These are phyloP conservation scores for Pachymerium ferrugineum DNA, from an alignment of 2,888 invertebrate species.

Conservation along the genomic window DNA sequence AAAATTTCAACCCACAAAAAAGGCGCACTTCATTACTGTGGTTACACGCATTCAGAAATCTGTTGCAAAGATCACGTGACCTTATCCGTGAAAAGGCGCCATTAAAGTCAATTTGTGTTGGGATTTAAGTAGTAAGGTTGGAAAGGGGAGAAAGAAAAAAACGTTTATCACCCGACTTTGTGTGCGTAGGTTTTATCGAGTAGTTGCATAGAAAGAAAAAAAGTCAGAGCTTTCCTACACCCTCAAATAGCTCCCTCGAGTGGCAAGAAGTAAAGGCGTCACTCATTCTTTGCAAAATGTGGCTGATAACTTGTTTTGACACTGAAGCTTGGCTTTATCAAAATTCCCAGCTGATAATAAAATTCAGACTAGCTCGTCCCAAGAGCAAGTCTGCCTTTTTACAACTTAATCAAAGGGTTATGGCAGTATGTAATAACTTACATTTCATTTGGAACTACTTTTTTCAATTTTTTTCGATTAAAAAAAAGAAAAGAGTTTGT, in stretches of 20 bases:
- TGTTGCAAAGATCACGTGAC: not conserved
- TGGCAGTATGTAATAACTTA: too few species aligned
- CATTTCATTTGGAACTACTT: not conserved
- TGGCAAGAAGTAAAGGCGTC: slow-evolving; percentile 4
- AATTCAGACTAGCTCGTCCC: slow-evolving; percentile 8
- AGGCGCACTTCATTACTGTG: not conserved
- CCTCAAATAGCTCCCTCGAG: slow-evolving; percentile 9
- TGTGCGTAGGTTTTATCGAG: not conserved
- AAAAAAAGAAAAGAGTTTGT: too few species aligned
- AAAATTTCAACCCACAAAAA: not conserved
- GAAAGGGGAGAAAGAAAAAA: too few species aligned
- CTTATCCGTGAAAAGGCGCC: not conserved
- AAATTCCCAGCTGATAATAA: slow-evolving; percentile 13
- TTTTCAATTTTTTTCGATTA: not conserved
- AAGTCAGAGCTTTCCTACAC: not conserved
- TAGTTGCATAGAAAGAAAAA: not conserved
- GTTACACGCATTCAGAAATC: not conserved
- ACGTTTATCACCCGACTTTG: not conserved
- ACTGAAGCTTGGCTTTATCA: not conserved
- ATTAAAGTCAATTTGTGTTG: slow-evolving; percentile 3
- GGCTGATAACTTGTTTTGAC: slow-evolving; percentile 8
- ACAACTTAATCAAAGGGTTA: slow-evolving; percentile 13
- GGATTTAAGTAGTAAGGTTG: too few species aligned
- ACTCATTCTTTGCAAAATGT: slow-evolving; percentile 8
- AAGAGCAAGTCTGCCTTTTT: slow-evolving; percentile 13